These are phyloP conservation scores for Channa striata DNA, from an alignment of 2,797 vertebrate species.

Conservation along the genomic window DNA sequence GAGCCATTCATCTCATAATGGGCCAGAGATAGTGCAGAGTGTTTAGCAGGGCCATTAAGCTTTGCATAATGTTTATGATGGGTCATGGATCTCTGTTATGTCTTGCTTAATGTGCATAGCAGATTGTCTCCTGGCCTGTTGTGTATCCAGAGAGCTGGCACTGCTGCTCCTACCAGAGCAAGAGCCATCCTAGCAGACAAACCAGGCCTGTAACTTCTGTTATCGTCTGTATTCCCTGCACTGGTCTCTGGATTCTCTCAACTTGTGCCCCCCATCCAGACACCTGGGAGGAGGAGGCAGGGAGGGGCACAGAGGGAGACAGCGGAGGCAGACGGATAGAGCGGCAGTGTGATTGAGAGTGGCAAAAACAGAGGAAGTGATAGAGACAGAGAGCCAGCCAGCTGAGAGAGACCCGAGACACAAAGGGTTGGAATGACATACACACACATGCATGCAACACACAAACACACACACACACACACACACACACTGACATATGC, in stretches of 20 bases:
- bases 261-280: slow-evolving; percentile 65
- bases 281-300: slow-evolving; percentile 59
- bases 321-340: slow-evolving; percentile 55
- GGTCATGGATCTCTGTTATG: slow-evolving; percentile 72
- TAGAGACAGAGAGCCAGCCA: slow-evolving; percentile 83
- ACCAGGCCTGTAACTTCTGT: slow-evolving; percentile 44
- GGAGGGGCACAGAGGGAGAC: slow-evolving; percentile 27
- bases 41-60: slow-evolving; percentile 67
- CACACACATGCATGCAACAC: slow-evolving; percentile 25
- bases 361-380: slow-evolving; percentile 85
- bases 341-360: slow-evolving; percentile 70
- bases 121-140: slow-evolving; percentile 63
- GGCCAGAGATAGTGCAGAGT: slow-evolving; percentile 69
- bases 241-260: slow-evolving; percentile 72
- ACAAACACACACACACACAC: slow-evolving; percentile 21
- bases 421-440: slow-evolving; percentile 71
- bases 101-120: slow-evolving; percentile 73
- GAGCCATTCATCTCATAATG: slow-evolving; percentile 57
- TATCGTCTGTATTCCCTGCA: slow-evolving; percentile 57
- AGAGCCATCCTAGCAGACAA: slow-evolving; percentile 41
- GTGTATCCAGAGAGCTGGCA: slow-evolving; percentile 70
- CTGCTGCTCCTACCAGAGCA: slow-evolving; percentile 40
- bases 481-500: slow-evolving; percentile 30
- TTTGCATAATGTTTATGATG: slow-evolving; percentile 74
- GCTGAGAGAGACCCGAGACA: slow-evolving; percentile 76